phyloP scores from a whole-genome alignment of 2,113 vertebrate species.

The pig (Sus scrofa) region T2T-Sscrofa CM000813.6:52809001-52809500 shows the following conservation, averaged over 20 bases:
- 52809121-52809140: not conserved
- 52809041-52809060: not conserved
- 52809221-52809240: not conserved
- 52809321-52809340: no score
- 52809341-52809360: no score
- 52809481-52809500: constrained; percentile 23
- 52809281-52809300: constrained; percentile 5
- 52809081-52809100: not conserved
- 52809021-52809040: not conserved
- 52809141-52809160: not conserved
- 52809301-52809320: constrained; percentile 24
- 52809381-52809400: no score
- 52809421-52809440: constrained; percentile 15
- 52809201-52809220: not conserved
- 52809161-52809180: constrained; percentile 7
- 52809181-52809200: not conserved
- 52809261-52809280: not conserved
- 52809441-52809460: constrained; percentile 34
- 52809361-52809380: no score
- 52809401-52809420: not conserved
- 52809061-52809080: not conserved
- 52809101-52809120: not conserved
- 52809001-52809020: not conserved
- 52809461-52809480: constrained; percentile 32
- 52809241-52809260: constrained; percentile 1